Evolutionary conservation across 2,797 vertebrate genomes (phyloP).

Genomic region (Leptoclinus maculatus): DNA sequence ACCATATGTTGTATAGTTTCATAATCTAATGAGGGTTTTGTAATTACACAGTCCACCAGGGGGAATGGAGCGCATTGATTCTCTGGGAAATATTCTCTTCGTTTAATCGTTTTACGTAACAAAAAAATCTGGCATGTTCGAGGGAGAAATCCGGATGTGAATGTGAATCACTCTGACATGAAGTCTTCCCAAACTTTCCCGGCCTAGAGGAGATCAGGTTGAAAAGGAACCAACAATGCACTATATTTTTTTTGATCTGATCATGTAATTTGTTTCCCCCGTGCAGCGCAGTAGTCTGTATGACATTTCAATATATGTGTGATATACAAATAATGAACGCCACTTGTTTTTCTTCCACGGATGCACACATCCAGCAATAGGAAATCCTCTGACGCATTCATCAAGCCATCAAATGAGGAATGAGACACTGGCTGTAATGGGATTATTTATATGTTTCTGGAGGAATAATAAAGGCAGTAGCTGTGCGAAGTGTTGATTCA

Average conservation of each 20-base stretch:
- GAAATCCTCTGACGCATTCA: constrained; percentile 45
- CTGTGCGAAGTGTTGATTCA: constrained; percentile 42
- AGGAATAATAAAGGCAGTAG: constrained; percentile 23
- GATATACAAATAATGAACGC: constrained; percentile 51
- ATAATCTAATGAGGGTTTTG: constrained; percentile 80
- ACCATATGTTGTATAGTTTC: constrained; percentile 74
- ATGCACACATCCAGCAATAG: constrained; percentile 18
- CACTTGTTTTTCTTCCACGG: not conserved
- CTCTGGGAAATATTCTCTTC: constrained; percentile 75
- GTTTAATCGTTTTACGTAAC: constrained; percentile 66
- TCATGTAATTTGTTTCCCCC: constrained; percentile 44
- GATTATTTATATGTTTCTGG: constrained; percentile 37
- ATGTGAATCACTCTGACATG: constrained; percentile 16
- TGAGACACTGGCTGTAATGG: constrained; percentile 6
- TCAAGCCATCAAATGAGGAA: constrained; percentile 52
- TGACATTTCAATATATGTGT: constrained; percentile 35
- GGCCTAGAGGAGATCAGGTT: not conserved
- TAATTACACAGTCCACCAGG: constrained; percentile 76
- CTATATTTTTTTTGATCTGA: constrained; percentile 26
- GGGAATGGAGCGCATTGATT: constrained; percentile 73
- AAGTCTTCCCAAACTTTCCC: constrained; percentile 22
- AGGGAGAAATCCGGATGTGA: constrained; percentile 34
- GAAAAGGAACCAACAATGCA: not conserved
- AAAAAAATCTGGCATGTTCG: constrained; percentile 53
- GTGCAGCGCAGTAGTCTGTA: not conserved